Evolutionary conservation across 2,797 vertebrate genomes (phyloP).

Genomic region (Pseudochromis fuscus): DNA sequence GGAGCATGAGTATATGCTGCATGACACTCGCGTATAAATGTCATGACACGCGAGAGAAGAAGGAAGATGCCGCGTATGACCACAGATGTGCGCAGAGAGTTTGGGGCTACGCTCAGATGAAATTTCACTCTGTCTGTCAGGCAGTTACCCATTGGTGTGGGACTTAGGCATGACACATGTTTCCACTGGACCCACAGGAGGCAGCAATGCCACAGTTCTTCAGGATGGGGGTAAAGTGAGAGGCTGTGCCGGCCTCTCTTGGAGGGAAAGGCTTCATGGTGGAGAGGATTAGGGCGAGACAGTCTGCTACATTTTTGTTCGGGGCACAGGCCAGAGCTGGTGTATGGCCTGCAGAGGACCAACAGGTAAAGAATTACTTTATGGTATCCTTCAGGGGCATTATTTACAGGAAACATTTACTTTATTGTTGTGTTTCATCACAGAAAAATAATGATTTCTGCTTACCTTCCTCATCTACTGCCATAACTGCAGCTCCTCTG

Average conservation of each 20-base stretch:
- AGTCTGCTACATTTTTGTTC: slow-evolving; percentile 97
- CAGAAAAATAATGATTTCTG: slow-evolving; percentile 3
- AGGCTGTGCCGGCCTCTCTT: slow-evolving; percentile 85
- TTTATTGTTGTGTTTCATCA: not conserved
- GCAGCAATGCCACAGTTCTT: slow-evolving; percentile 93
- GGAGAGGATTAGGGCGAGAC: slow-evolving; percentile 97
- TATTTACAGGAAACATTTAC: not conserved
- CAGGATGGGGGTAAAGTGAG: slow-evolving; percentile 92
- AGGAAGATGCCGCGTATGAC: slow-evolving; percentile 20
- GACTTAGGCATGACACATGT: slow-evolving; percentile 88
- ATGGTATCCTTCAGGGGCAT: too few relatives aligned
- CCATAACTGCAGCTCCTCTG: slow-evolving; percentile 96
- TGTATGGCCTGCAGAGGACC: slow-evolving; percentile 88
- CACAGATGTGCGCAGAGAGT: slow-evolving; percentile 26
- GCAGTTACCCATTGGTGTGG: slow-evolving; percentile 81
- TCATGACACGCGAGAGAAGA: slow-evolving; percentile 6
- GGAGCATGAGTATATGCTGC: slow-evolving; percentile 21
- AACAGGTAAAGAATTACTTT: slow-evolving; percentile 10
- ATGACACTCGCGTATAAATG: slow-evolving; percentile 11
- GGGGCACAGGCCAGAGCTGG: slow-evolving; percentile 96
- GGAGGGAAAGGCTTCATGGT: slow-evolving; percentile 99
- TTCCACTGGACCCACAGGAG: slow-evolving; percentile 88
- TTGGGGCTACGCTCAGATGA: slow-evolving; percentile 23
- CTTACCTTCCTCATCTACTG: slow-evolving; percentile 95
- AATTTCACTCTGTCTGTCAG: slow-evolving; percentile 86